phyloP scores from a whole-genome alignment of 2,113 vertebrate species.

The Xenopus tropicalis region UCB_Xtro_10.0 CM004447.2:103215001-103215500 shows the following conservation, averaged over 20 bases:
- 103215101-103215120: neutral
- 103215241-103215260: neutral
- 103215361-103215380: neutral
- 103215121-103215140: neutral
- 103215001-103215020: too few relatives aligned
- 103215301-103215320: neutral
- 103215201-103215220: neutral
- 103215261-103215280: neutral
- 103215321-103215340: neutral
- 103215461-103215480: too few relatives aligned
- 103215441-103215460: too few relatives aligned
- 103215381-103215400: neutral
- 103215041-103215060: too few relatives aligned
- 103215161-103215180: neutral
- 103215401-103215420: neutral
- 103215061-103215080: too few relatives aligned
- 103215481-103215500: too few relatives aligned
- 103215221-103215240: neutral
- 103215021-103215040: too few relatives aligned
- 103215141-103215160: neutral
- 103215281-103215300: neutral
- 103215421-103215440: too few relatives aligned
- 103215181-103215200: neutral
- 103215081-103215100: neutral
- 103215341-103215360: neutral